Percentiles rank a stretch among this genome's conserved stretches.
phyloP scores from a whole-genome alignment of 2,113 vertebrate species.

The Pycnonotus jocosus region DNA sequence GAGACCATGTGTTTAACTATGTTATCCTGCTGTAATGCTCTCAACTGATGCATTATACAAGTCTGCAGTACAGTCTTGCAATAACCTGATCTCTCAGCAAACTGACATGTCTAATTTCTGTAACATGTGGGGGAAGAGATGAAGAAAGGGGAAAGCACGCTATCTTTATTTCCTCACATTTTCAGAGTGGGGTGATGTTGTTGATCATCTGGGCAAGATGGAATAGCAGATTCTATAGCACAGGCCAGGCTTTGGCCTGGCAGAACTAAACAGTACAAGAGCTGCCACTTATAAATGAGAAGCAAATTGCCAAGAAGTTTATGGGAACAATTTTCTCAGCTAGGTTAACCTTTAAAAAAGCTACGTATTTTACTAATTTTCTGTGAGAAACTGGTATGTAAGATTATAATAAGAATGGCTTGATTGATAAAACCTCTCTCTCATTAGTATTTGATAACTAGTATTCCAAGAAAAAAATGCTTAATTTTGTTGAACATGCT shows the following conservation, averaged over 20 bases:
- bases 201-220: neutral
- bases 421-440: neutral
- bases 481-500: neutral
- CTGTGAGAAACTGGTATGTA: neutral
- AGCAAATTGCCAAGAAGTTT: neutral
- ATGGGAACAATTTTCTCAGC: neutral
- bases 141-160: neutral
- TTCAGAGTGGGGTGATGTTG: neutral
- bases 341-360: neutral
- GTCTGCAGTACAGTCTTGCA: neutral
- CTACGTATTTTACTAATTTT: neutral
- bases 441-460: conserved; percentile 24
- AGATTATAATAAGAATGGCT: neutral
- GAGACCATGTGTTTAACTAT: neutral
- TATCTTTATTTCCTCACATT: neutral
- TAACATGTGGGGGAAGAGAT: neutral
- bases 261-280: neutral
- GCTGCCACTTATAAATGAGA: neutral
- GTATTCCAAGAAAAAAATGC: conserved; percentile 40
- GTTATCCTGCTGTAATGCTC: neutral
- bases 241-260: neutral
- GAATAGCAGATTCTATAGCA: neutral
- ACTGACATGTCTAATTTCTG: neutral
- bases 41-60: neutral
- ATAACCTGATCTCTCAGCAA: neutral